These are phyloP conservation scores for Galemys pyrenaicus DNA, from an alignment of 2,113 vertebrate species.

Conservation along the genomic window DNA sequence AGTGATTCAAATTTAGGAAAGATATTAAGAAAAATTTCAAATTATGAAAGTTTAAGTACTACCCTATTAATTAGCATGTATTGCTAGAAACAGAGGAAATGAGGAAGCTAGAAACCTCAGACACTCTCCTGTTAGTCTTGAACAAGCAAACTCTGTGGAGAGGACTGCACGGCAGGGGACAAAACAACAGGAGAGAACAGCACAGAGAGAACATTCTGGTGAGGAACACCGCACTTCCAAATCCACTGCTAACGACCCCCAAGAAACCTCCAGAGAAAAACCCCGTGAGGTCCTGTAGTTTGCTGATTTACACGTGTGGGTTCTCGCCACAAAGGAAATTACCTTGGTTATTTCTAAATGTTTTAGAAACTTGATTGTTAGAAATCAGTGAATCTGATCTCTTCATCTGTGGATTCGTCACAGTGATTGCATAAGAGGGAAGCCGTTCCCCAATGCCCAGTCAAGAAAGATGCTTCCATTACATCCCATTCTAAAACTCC, in stretches of 20 bases:
- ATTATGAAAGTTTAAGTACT: neutral
- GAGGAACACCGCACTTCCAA: no score
- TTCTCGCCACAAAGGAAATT: neutral
- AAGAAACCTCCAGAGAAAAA: no score
- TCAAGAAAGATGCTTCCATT: neutral
- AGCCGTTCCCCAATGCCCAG: neutral
- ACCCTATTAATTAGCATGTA: neutral
- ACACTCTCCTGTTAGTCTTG: no score
- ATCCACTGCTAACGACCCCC: no score
- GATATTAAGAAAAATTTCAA: neutral
- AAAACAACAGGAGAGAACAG: no score
- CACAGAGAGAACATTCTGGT: no score
- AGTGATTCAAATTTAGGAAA: slow-evolving; percentile 25
- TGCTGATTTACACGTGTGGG: no score
- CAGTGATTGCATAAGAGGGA: neutral
- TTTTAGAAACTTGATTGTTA: neutral
- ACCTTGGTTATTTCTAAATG: neutral
- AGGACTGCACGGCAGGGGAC: no score
- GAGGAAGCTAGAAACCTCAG: no score
- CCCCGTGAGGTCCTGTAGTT: no score
- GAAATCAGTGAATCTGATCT: neutral
- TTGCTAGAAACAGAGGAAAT: neutral
- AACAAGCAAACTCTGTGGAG: no score
- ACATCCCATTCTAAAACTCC: neutral
- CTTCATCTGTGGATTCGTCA: neutral